Percentiles rank a stretch among this genome's conserved stretches.
These are phyloP conservation scores for Malaclemys terrapin DNA, from an alignment of 2,113 vertebrate genomes.

Conservation along the genomic window DNA sequence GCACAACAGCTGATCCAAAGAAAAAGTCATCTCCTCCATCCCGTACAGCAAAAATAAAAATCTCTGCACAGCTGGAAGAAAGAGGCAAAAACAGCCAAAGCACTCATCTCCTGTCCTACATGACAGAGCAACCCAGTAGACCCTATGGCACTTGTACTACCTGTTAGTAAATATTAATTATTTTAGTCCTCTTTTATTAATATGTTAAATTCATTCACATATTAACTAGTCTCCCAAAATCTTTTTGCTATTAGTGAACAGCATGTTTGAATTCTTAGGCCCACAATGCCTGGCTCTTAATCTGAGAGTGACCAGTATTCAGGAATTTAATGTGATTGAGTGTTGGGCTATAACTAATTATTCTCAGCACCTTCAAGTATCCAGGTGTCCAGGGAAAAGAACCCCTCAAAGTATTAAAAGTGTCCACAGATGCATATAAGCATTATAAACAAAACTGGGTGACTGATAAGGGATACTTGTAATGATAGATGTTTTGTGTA, in stretches of 20 bases:
- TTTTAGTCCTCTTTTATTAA: not conserved
- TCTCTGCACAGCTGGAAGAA: not conserved
- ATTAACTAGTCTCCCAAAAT: not conserved
- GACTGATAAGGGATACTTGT: not conserved
- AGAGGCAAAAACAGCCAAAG: not conserved
- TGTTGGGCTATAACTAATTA: not conserved
- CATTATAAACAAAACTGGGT: not conserved
- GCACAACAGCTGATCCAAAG: not conserved
- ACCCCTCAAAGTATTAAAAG: not conserved
- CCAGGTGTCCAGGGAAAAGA: not conserved
- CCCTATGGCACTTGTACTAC: not conserved
- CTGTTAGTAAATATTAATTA: not conserved
- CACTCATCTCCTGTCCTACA: not conserved
- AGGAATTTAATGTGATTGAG: not conserved
- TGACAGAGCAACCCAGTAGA: not conserved
- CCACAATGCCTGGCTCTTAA: not conserved
- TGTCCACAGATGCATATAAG: not conserved
- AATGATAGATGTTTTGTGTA: not conserved
- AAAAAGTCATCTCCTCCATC: not conserved
- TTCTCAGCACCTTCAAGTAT: not conserved
- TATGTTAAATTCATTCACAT: not conserved
- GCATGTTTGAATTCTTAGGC: not conserved
- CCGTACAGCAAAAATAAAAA: not conserved
- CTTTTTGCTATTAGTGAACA: not conserved
- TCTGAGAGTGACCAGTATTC: not conserved